These are phyloP conservation scores for Lagria hirta DNA, from an alignment of 2,888 invertebrate genomes.

Conservation along the genomic window DNA sequence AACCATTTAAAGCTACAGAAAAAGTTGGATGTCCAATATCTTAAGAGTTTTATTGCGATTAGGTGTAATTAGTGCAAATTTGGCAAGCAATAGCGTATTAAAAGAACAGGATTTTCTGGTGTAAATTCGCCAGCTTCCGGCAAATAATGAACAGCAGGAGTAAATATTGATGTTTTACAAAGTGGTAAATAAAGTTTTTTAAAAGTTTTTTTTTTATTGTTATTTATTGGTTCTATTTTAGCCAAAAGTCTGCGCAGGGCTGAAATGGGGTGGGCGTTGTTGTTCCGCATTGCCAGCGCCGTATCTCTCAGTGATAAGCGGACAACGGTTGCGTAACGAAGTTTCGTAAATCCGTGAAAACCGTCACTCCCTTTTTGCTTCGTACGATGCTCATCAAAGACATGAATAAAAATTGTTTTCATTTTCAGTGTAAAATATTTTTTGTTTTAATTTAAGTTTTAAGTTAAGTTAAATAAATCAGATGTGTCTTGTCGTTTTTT, in stretches of 20 bases:
- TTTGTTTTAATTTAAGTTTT: neutral
- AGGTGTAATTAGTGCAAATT: too few species aligned
- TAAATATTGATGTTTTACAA: too few species aligned
- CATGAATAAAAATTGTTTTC: conserved; percentile 4
- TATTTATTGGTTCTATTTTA: too few species aligned
- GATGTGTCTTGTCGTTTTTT: neutral
- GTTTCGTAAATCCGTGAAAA: conserved; percentile 6
- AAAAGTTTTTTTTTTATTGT: conserved; percentile 2
- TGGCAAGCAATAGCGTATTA: too few species aligned
- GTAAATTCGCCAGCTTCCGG: too few species aligned
- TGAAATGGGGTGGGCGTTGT: conserved; percentile 43
- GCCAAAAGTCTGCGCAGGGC: conserved; percentile 37
- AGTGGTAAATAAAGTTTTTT: too few species aligned
- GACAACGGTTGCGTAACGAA: conserved; percentile 2
- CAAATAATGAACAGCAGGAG: too few species aligned
- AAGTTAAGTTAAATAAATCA: conserved; percentile 1
- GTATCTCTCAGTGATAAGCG: conserved; percentile 22
- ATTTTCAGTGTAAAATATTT: conserved; percentile 1
- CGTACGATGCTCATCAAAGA: conserved; percentile 14
- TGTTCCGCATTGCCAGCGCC: conserved; percentile 45
- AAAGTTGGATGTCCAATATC: too few species aligned
- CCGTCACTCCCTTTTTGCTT: conserved; percentile 27
- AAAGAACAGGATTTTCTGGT: too few species aligned
- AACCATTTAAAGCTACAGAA: too few species aligned
- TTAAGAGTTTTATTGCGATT: too few species aligned